phyloP scores from a whole-genome alignment of 2,113 vertebrate genomes.

The Muntiacus muntjak region DNA sequence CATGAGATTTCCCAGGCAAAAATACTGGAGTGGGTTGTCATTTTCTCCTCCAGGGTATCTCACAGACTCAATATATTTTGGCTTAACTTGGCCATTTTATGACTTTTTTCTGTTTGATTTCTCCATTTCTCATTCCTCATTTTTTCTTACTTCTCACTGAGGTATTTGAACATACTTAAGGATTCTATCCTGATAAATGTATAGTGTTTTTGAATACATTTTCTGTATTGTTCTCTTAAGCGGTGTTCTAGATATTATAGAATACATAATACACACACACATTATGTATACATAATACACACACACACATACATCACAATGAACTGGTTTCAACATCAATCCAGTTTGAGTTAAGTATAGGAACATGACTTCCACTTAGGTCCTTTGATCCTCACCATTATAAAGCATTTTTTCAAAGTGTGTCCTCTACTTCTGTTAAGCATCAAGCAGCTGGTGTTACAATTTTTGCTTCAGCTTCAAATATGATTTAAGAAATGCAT shows the following conservation, averaged over 20 bases:
- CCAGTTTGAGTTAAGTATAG: not conserved
- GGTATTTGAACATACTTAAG: not conserved
- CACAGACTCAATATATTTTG: not conserved
- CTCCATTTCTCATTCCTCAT: not conserved
- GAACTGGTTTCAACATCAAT: not conserved
- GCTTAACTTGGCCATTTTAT: not conserved
- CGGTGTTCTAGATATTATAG: not conserved
- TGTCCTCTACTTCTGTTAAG: not conserved
- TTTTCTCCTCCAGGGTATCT: not conserved
- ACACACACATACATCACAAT: not conserved
- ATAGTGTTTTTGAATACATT: not conserved
- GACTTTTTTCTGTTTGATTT: not conserved
- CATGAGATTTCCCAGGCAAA: not conserved
- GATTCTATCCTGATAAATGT: not conserved
- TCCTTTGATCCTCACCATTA: not conserved
- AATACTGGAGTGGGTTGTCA: not conserved
- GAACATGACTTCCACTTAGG: not conserved
- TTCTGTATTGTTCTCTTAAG: not conserved
- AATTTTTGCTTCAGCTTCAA: constrained; percentile 35
- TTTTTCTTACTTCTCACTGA: not conserved
- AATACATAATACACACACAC: not conserved
- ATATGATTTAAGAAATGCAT: not conserved
- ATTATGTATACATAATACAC: not conserved
- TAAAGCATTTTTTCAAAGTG: not conserved
- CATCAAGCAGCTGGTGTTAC: not conserved